Base-by-base conservation (phyloP, 2,888 invertebrate species). In the Campoletis raptor region DNA sequence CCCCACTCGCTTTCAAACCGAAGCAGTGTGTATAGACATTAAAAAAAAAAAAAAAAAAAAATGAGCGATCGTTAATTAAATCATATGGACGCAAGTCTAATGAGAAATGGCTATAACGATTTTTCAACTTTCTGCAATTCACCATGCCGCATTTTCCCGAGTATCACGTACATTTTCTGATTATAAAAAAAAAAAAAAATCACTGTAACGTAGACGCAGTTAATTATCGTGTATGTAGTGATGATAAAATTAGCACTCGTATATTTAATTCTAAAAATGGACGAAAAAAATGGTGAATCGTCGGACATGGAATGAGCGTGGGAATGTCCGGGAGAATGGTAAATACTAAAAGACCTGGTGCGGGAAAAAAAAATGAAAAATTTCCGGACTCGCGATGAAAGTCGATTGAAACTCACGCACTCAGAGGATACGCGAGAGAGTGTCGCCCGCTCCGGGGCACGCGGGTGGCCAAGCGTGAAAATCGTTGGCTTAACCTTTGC, bases 381-480 rank as follows among this genome's bases (percentile, higher is more conserved):
- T 83, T 61, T 83, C 45, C 77, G 57, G 61, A 66, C 76, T 66
- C 76, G 82, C 76, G 82, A 86, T 86, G 83, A 86, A 86, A 86
- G 86, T 86, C 86, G 80, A 85, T 81, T 86, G 82, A 69, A 77
- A 80, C 69, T 40, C 64, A 61, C 81, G 81, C 73, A 61, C 80
- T 64, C 67, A n/a, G 77, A 80, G 78, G 81, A 81, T 81, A 74
- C 66, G 70, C 67, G 69, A 72, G 52, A 85, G 70, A 83, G 81
- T 83, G 81, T 78, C 83, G 86, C 72, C 80, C 82, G 87, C 87
- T 85, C 83, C 74, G 69, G 78, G 80, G 85, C 86, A 83, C 85
- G 87, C 86, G 89, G 88, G 89, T 89, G 88, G 88, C 89, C 87
- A 73, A 87, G 88, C 89, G 89, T 89, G 88, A 90, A 90, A 90